phyloP scores from a whole-genome alignment of 2,888 invertebrate species.

The Drosophila nigricruria region DNA sequence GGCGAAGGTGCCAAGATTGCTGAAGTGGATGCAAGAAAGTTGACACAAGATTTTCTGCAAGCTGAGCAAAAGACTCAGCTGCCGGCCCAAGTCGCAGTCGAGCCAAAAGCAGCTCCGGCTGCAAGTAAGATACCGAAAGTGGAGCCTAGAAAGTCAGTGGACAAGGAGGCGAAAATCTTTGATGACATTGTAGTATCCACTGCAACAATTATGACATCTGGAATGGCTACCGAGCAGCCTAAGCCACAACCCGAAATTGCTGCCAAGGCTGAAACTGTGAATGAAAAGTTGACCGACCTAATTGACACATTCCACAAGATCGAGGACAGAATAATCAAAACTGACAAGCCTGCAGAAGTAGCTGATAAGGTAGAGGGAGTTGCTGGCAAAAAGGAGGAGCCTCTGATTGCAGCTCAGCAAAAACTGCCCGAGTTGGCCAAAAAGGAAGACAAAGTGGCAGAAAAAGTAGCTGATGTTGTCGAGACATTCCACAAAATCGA shows the following conservation, averaged over 20 bases:
- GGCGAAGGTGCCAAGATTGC: slow-evolving; percentile 33
- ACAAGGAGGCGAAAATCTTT: slow-evolving; percentile 56
- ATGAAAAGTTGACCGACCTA: slow-evolving; percentile 63
- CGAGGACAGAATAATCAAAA: slow-evolving; percentile 47
- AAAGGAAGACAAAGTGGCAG: slow-evolving; percentile 59
- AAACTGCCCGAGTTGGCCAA: slow-evolving; percentile 2
- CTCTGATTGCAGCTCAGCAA: slow-evolving; percentile 6
- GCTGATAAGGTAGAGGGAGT: slow-evolving; percentile 36
- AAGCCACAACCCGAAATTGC: slow-evolving; percentile 52
- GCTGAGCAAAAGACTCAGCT: slow-evolving; percentile 59
- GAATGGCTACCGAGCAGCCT: slow-evolving; percentile 43
- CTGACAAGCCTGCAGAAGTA: slow-evolving; percentile 48
- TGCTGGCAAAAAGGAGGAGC: slow-evolving; percentile 36
- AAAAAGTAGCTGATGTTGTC: slow-evolving; percentile 56
- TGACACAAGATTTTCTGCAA: slow-evolving; percentile 71
- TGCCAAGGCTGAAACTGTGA: slow-evolving; percentile 66
- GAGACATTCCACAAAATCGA: slow-evolving; percentile 74
- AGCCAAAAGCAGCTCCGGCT: slow-evolving; percentile 56
- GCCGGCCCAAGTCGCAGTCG: slow-evolving; percentile 22
- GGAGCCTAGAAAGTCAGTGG: slow-evolving; percentile 68
- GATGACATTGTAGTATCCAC: slow-evolving; percentile 66
- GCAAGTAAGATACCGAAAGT: slow-evolving; percentile 74
- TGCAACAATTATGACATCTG: slow-evolving; percentile 62
- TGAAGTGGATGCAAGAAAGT: slow-evolving; percentile 60
- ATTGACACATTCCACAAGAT: slow-evolving; percentile 69